phyloP scores from a whole-genome alignment of 2,797 vertebrate genomes.

The Arctocebus calabarensis region DNA sequence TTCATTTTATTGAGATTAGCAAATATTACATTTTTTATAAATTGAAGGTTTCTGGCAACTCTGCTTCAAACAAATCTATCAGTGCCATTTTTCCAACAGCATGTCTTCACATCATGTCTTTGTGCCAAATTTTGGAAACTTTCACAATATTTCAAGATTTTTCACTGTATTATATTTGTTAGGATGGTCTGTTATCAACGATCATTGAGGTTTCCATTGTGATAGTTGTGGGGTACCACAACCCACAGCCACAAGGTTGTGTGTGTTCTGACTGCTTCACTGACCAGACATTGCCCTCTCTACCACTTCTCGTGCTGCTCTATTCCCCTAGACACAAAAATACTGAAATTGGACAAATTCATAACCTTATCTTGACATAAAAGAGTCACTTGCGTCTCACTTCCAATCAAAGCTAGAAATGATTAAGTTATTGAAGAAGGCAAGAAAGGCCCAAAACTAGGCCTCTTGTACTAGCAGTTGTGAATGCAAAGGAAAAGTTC shows the following conservation, averaged over 20 bases:
- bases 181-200: not conserved
- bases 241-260: not conserved
- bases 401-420: not conserved
- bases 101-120: not conserved
- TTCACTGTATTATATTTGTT: not conserved
- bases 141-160: not conserved
- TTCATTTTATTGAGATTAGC: not conserved
- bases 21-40: not conserved
- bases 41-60: not conserved
- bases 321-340: not conserved
- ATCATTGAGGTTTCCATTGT: not conserved
- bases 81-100: not conserved
- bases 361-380: not conserved
- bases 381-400: not conserved
- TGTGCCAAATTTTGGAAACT: not conserved
- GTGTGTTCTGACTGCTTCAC: not conserved
- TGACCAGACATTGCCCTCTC: not conserved
- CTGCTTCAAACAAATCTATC: not conserved
- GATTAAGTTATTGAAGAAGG: not conserved
- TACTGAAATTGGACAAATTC: not conserved
- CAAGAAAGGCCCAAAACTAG: not conserved
- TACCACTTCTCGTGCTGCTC: not conserved
- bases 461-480: not conserved
- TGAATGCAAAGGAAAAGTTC: not conserved
- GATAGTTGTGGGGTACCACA: not conserved